Conservation (phyloP, 92 coral and sea anemone genomes). For the Virgularia gustaviana region DNA sequence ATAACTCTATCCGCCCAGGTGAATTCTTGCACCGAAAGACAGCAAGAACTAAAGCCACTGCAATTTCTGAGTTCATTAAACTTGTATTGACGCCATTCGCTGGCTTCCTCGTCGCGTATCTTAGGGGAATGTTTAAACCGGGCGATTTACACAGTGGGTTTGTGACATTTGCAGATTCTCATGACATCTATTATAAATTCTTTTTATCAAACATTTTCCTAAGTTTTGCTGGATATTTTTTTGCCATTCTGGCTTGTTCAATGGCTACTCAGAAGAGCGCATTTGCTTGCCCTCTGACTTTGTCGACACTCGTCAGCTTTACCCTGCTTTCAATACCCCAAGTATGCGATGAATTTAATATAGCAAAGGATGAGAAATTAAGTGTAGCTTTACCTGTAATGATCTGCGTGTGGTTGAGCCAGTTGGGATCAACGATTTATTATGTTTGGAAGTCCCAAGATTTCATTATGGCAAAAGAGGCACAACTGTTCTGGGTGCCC, state of each 20-base stretch:
- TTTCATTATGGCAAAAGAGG: slow-evolving; percentile 86
- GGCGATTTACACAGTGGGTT: slow-evolving; percentile 13
- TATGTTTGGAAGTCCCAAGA: slow-evolving; percentile 72
- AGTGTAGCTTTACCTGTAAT: slow-evolving; percentile 39
- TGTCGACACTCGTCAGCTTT: slow-evolving; percentile 68
- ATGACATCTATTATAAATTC: slow-evolving; percentile 46
- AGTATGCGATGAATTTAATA: background rate
- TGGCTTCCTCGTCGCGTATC: slow-evolving; percentile 54
- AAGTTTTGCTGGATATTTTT: slow-evolving; percentile 67
- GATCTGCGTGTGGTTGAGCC: slow-evolving; percentile 54
- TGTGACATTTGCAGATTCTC: slow-evolving; percentile 30
- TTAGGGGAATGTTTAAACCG: slow-evolving; percentile 2
- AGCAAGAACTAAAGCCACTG: slow-evolving; percentile 73
- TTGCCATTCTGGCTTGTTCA: slow-evolving; percentile 76
- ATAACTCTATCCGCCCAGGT: slow-evolving; percentile 7
- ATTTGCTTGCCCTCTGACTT: slow-evolving; percentile 70
- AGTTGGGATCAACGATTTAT: slow-evolving; percentile 68
- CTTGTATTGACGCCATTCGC: slow-evolving; percentile 78
- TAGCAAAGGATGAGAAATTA: background rate
- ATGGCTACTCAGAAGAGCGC: slow-evolving; percentile 77
- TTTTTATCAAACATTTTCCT: slow-evolving; percentile 71
- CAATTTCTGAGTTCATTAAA: slow-evolving; percentile 66
- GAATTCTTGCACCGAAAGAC: slow-evolving; percentile 32
- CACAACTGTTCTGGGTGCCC: slow-evolving; percentile 88
- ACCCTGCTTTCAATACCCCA: slow-evolving; percentile 21